Percentiles rank a stretch among this genome's conserved stretches.
Conservation (phyloP, 2,888 invertebrate genomes). For the Tetramorium bicarinatum region DNA sequence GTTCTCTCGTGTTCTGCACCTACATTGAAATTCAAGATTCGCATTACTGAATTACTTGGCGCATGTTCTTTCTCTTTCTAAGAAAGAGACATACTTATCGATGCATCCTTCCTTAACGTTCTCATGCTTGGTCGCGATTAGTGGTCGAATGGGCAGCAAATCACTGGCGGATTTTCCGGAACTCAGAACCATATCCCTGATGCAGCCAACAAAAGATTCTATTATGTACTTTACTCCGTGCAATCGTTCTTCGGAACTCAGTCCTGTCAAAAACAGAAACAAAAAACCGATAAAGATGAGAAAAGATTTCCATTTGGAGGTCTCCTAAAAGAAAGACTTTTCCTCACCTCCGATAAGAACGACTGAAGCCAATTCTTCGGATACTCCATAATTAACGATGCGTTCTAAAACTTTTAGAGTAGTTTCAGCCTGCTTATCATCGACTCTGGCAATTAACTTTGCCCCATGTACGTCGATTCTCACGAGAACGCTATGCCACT, state of each 20-base stretch:
- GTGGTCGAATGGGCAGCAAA: conserved; percentile 92
- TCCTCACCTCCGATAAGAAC: conserved; percentile 94
- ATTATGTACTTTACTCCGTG: conserved; percentile 97
- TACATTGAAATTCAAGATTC: conserved; percentile 68
- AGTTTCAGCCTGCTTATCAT: conserved; percentile 93
- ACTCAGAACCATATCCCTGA: conserved; percentile 94
- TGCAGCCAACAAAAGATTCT: conserved; percentile 97
- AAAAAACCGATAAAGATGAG: neutral
- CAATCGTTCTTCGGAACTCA: conserved; percentile 95
- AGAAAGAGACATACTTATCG: conserved; percentile 88
- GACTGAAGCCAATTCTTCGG: conserved; percentile 94
- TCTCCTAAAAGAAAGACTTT: conserved; percentile 19
- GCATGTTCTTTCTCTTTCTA: neutral
- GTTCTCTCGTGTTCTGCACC: conserved; percentile 93
- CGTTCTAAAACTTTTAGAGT: conserved; percentile 94
- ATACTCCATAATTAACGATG: conserved; percentile 95
- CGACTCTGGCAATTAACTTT: conserved; percentile 94
- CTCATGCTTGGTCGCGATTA: conserved; percentile 95
- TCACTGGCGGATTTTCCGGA: conserved; percentile 95
- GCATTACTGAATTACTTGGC: neutral
- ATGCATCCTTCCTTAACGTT: conserved; percentile 96
- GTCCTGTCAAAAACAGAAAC: conserved; percentile 75
- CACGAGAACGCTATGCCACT: conserved; percentile 96
- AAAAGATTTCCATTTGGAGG: neutral
- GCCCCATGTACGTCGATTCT: conserved; percentile 95